Percentiles rank a stretch among this genome's conserved stretches.
phyloP scores from a whole-genome alignment of 2,888 invertebrate genomes.

The Crioceris asparagi region DNA sequence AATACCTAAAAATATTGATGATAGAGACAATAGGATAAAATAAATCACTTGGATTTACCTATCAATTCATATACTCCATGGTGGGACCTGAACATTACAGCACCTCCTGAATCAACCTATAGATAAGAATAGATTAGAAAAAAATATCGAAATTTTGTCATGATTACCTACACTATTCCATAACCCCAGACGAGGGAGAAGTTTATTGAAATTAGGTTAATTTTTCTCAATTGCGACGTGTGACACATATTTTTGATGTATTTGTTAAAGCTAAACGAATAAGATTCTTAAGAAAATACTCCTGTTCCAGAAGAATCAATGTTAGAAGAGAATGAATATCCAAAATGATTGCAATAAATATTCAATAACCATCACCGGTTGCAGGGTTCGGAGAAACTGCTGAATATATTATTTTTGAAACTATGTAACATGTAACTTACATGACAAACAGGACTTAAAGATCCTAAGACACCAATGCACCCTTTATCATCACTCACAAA shows the following conservation, averaged over 20 bases:
- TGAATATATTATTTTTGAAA: conserved; percentile 41
- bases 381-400: conserved; percentile 37
- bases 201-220: background rate
- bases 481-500: conserved; percentile 42
- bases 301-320: too few species aligned
- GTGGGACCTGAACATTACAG: conserved; percentile 43
- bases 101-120: conserved; percentile 46
- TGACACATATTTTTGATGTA: background rate
- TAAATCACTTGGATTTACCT: conserved; percentile 31
- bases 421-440: conserved; percentile 33
- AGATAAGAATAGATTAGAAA: conserved; percentile 14
- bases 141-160: background rate
- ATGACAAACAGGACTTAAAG: conserved; percentile 40
- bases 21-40: conserved; percentile 2
- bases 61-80: conserved; percentile 43
- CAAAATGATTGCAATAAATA: too few species aligned
- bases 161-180: background rate
- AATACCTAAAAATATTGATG: conserved; percentile 35
- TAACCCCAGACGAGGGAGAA: background rate
- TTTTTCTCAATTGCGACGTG: too few species aligned
- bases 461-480: conserved; percentile 45
- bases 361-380: too few species aligned
- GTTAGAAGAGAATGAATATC: too few species aligned
- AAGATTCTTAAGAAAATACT: too few species aligned
- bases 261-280: background rate